Conservation (phyloP, 2,888 invertebrate species). For the Callinectes sapidus region DNA sequence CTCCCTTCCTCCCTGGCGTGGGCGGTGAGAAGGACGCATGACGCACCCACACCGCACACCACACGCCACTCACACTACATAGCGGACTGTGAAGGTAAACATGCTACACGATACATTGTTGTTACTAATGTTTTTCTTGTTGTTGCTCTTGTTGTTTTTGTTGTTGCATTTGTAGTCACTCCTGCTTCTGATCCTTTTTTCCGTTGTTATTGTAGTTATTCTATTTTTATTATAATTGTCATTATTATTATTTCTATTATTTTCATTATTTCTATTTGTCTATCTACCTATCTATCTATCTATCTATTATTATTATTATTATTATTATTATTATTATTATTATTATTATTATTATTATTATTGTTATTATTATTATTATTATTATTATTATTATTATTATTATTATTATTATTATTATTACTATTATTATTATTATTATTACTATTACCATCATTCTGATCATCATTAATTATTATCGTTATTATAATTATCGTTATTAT, state of each 20-base stretch:
- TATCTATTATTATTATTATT: neutral
- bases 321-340: neutral
- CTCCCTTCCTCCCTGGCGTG: neutral
- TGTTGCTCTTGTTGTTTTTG: neutral
- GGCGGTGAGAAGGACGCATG: constrained; percentile 2
- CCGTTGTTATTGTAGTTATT: neutral
- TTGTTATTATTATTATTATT: neutral
- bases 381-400: too few species aligned
- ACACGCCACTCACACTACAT: neutral
- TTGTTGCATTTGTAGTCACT: neutral
- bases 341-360: neutral
- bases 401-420: neutral
- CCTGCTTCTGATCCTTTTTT: neutral
- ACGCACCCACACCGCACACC: neutral
- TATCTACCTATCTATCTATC: too few species aligned
- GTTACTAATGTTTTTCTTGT: neutral
- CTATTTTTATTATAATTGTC: neutral
- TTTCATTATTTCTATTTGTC: neutral
- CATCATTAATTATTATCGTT: neutral
- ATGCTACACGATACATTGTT: neutral
- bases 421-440: neutral
- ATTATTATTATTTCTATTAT: neutral
- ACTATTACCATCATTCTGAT: neutral
- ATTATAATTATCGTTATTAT: neutral
- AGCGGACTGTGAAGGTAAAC: constrained; percentile 17